phyloP scores from a whole-genome alignment of 2,888 invertebrate species.

The Andrena haemorrhoa region DNA sequence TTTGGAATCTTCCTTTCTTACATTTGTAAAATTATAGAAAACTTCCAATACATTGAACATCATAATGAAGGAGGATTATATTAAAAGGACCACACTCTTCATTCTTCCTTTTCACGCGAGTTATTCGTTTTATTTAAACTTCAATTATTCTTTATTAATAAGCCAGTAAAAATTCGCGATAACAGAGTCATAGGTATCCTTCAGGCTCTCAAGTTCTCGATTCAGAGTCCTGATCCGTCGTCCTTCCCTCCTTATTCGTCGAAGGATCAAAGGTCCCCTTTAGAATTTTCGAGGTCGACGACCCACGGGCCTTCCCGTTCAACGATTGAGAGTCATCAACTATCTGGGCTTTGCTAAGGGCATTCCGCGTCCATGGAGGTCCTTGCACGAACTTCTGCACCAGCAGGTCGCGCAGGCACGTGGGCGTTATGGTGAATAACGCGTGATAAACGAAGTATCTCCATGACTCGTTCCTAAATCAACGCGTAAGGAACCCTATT shows the following conservation, averaged over 20 bases:
- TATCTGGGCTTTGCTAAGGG: background rate
- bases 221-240: background rate
- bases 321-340: background rate
- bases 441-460: slow-evolving; percentile 89
- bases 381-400: slow-evolving; percentile 88
- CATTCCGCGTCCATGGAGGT: slow-evolving; percentile 85
- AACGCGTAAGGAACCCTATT: background rate
- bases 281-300: background rate
- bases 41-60: no score
- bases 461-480: slow-evolving; percentile 87
- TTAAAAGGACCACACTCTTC: no score
- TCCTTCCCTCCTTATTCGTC: background rate
- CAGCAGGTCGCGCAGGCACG: slow-evolving; percentile 87
- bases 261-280: background rate
- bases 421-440: slow-evolving; percentile 88
- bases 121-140: no score
- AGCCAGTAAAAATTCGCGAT: background rate
- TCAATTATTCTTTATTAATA: background rate
- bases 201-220: background rate
- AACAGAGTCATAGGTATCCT: background rate
- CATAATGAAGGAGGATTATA: no score
- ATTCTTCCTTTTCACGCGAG: no score
- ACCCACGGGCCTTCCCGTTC: background rate
- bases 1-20: no score
- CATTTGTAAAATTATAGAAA: no score